phyloP scores from a whole-genome alignment of 2,888 invertebrate species.

The Carpatolechia fugitivella region DNA sequence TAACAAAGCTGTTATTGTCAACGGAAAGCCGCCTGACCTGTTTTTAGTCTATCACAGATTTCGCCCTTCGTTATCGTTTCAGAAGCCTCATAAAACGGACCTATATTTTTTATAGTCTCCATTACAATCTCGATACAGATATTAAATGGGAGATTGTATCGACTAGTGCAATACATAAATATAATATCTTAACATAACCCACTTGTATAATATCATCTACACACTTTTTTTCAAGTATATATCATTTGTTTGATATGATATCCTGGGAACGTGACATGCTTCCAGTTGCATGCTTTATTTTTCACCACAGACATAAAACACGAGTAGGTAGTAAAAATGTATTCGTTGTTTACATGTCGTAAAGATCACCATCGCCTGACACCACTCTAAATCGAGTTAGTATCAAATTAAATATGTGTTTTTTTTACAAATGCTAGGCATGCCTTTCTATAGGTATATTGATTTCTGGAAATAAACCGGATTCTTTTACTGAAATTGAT shows the following conservation, averaged over 20 bases:
- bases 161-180: background rate
- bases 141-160: background rate
- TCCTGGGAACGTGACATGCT: no score
- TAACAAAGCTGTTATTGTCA: constrained; percentile 76
- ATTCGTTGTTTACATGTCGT: constrained; percentile 4
- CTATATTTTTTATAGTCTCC: constrained; percentile 9
- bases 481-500: no score
- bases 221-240: background rate
- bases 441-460: no score
- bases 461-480: no score
- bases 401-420: background rate
- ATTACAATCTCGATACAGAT: background rate
- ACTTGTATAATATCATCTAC: background rate
- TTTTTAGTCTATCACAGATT: constrained; percentile 62
- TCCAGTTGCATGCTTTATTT: background rate
- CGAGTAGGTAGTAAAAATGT: background rate
- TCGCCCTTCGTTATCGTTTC: constrained; percentile 46
- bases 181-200: background rate
- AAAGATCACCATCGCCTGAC: background rate
- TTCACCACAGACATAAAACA: background rate
- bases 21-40: constrained; percentile 66
- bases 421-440: no score
- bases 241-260: background rate
- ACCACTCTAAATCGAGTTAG: background rate
- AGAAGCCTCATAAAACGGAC: constrained; percentile 31